Percentiles rank a stretch among this genome's conserved stretches.
Evolutionary conservation across 2,797 vertebrate species (phyloP).

Genomic region (Ficedula albicollis): DNA sequence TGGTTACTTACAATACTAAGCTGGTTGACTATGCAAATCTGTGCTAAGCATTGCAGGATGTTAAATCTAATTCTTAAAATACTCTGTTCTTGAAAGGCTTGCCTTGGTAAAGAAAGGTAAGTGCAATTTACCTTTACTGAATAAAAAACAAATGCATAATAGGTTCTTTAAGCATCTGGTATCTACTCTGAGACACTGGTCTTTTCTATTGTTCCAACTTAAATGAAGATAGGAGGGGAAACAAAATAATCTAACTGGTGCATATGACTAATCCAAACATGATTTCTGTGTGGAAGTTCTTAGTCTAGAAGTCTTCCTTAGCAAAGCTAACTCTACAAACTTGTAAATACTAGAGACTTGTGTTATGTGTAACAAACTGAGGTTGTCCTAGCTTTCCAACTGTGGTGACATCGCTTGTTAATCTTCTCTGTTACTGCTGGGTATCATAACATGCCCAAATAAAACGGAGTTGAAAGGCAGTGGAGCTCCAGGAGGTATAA

Average conservation of each 20-base stretch:
- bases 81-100: constrained; percentile 44
- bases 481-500: neutral
- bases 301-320: neutral
- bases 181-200: neutral
- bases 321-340: neutral
- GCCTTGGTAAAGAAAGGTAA: constrained; percentile 56
- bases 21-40: neutral
- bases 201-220: neutral
- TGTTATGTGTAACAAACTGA: neutral
- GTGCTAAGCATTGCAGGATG: neutral
- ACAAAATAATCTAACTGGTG: neutral
- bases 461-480: neutral
- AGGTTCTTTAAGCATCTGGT: neutral
- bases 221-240: neutral
- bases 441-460: neutral
- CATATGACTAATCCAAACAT: neutral
- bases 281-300: neutral
- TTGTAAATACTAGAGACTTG: neutral
- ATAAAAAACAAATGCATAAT: neutral
- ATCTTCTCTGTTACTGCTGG: neutral
- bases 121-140: constrained; percentile 40
- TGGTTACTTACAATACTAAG: neutral
- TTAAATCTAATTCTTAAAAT: constrained; percentile 51
- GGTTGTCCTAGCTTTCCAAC: neutral
- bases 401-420: neutral